Evolutionary conservation across 2,797 vertebrate species (phyloP), one percentile per base, ranked within the genome.

Genomic region (Knipowitschia caucasica): DNA sequence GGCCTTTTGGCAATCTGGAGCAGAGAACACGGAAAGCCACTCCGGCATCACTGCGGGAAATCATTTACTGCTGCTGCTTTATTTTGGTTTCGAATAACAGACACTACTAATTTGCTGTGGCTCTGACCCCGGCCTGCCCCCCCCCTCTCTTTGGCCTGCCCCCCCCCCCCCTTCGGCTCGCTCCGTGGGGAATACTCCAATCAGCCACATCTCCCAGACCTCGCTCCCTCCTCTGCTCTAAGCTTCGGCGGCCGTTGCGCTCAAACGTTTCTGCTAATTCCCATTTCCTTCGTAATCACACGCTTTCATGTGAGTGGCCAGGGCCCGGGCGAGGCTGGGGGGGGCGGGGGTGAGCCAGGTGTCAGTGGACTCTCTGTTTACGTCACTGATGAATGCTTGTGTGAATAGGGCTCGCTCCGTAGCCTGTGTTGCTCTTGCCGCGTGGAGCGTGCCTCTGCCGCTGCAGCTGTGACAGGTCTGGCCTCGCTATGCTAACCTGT

Each of bases 251-350:
- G 66, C 86, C 55, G 78, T 74, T 89, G 91, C 79, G 86, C 85
- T 87, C 79, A 92, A 88, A 88, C 89, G 90, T 94, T 92, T 89
- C 91, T 93, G 90, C 89, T 95, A 94, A 94, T 95, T 94, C 92
- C 90, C 90, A 92, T 95, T 95, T 95, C 93, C 92, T 93, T 93
- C 88, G 91, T 89, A 94, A 94, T 94, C 91, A 93, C 89, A 92
- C 84, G 86, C 87, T 92, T 93, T 92, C 88, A 92, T 90, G 89
- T 92, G 91, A 92, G 89, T 91, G 86, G 89, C 86, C 86, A 25
- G 40, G 81, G 82, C 76, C 61, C 40, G 81, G 82, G 53, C 33
- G 72, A 82, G 77, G 80, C 64, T 9, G 14, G 40, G 14, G 24
- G 40, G 21, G 20, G 39, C 15, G 34, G 38, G 38, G 18, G 17